A percentile compares a stretch with the other conserved stretches of the same genome.
These are phyloP conservation scores for Hiodon tergisus DNA, from an alignment of 2,113 vertebrate species.

Conservation along the genomic window DNA sequence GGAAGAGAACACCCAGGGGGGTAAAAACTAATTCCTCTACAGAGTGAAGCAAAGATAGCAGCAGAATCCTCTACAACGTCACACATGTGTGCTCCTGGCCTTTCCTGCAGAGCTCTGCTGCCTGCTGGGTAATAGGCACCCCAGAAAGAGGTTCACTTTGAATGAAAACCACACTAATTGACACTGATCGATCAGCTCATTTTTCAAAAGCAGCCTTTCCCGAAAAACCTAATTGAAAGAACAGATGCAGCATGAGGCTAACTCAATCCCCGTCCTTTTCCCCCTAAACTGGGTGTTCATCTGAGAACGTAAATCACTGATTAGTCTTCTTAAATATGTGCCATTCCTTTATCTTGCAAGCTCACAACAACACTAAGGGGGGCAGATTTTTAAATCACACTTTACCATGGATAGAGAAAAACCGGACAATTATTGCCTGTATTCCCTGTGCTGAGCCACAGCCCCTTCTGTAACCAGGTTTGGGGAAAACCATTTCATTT, in stretches of 20 bases:
- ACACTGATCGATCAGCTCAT: conserved; percentile 65
- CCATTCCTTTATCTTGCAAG: neutral
- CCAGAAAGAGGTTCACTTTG: conserved; percentile 60
- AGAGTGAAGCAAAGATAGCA: too few relatives aligned
- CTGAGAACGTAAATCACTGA: conserved; percentile 2
- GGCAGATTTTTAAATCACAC: too few relatives aligned
- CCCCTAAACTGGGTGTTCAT: conserved; percentile 16
- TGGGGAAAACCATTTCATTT: too few relatives aligned
- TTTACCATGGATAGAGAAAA: too few relatives aligned
- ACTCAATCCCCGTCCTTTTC: conserved; percentile 24
- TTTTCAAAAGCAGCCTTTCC: conserved; percentile 24
- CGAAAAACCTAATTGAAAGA: conserved; percentile 3
- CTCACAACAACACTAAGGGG: too few relatives aligned
- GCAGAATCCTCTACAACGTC: conserved; percentile 13
- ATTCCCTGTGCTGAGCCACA: too few relatives aligned
- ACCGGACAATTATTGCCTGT: too few relatives aligned
- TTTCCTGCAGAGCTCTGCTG: conserved; percentile 47
- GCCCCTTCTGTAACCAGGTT: too few relatives aligned
- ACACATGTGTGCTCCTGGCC: conserved; percentile 39
- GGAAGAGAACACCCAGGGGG: too few relatives aligned
- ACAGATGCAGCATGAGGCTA: conserved; percentile 30
- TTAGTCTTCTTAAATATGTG: neutral
- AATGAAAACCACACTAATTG: conserved; percentile 56
- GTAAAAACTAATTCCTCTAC: too few relatives aligned
- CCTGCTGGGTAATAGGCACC: conserved; percentile 57